Conservation (phyloP, 2,113 vertebrate species). For the Glaucomys volans region DNA sequence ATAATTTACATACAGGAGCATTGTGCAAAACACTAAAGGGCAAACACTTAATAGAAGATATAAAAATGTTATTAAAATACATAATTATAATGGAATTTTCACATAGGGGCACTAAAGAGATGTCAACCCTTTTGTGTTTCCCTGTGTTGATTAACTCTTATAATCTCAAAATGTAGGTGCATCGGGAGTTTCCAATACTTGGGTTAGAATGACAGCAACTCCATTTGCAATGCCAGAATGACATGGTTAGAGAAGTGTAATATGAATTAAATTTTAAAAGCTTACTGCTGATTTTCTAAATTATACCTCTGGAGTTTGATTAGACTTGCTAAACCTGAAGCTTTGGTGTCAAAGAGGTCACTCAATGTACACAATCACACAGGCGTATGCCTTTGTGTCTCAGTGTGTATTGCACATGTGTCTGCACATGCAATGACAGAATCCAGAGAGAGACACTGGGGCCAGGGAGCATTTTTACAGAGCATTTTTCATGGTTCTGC, state of each 20-base stretch:
- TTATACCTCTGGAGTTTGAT: neutral
- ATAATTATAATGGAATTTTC: neutral
- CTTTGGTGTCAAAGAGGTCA: neutral
- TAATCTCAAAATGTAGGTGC: neutral
- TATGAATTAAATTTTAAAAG: neutral
- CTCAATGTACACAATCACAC: neutral
- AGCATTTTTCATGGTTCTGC: neutral
- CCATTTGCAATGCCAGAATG: neutral
- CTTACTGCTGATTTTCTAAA: neutral
- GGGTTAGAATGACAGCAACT: neutral
- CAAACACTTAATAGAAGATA: neutral
- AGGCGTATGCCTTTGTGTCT: rapidly evolving
- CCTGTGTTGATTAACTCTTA: neutral
- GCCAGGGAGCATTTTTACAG: neutral
- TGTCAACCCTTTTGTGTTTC: neutral
- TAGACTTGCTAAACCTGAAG: neutral
- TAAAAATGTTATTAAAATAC: neutral
- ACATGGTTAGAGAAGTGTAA: neutral
- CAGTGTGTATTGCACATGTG: neutral
- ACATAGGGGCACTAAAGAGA: neutral
- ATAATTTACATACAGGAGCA: neutral
- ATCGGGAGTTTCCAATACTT: neutral
- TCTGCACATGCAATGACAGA: neutral
- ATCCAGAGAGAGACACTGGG: neutral
- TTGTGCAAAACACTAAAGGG: neutral